Evolutionary conservation across 2,888 invertebrate species (phyloP).

Genomic region (Rhorus exstirpatorius): DNA sequence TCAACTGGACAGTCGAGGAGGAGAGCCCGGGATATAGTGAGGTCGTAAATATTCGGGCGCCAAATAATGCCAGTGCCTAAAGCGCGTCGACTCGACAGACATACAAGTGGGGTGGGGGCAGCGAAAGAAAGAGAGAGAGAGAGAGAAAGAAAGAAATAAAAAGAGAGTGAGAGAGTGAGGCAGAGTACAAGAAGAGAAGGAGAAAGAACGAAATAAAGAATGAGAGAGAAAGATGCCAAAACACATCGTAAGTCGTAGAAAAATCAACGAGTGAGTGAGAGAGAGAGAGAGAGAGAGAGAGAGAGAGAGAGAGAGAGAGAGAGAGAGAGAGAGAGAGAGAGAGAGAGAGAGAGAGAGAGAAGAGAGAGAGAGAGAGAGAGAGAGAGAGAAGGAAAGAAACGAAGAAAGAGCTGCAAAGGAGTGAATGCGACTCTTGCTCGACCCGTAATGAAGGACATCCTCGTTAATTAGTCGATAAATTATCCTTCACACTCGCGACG

Average conservation of each 20-base stretch:
- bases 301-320: constrained; percentile 34
- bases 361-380: constrained; percentile 37
- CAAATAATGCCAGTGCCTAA: constrained; percentile 83
- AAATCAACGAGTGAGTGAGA: constrained; percentile 34
- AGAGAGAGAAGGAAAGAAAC: constrained; percentile 37
- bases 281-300: constrained; percentile 43
- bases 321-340: constrained; percentile 56
- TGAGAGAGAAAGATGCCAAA: constrained; percentile 45
- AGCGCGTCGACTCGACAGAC: constrained; percentile 75
- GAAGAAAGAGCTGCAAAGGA: constrained; percentile 59
- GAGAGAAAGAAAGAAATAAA: constrained; percentile 22
- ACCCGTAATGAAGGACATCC: constrained; percentile 86
- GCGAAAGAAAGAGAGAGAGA: constrained; percentile 41
- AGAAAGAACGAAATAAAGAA: constrained; percentile 22
- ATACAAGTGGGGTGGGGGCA: constrained; percentile 39
- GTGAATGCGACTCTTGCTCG: constrained; percentile 78
- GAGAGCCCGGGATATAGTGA: constrained; percentile 75
- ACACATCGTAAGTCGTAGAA: constrained; percentile 55
- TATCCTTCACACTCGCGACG: constrained; percentile 82
- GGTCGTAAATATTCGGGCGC: constrained; percentile 85
- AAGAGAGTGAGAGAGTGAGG: constrained; percentile 35
- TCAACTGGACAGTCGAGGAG: constrained; percentile 49
- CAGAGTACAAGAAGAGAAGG: constrained; percentile 5
- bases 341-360: constrained; percentile 38
- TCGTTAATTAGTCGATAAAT: constrained; percentile 86